These are phyloP conservation scores for Dicranocentrus wangi DNA, from an alignment of 2,888 invertebrate genomes.

Conservation along the genomic window DNA sequence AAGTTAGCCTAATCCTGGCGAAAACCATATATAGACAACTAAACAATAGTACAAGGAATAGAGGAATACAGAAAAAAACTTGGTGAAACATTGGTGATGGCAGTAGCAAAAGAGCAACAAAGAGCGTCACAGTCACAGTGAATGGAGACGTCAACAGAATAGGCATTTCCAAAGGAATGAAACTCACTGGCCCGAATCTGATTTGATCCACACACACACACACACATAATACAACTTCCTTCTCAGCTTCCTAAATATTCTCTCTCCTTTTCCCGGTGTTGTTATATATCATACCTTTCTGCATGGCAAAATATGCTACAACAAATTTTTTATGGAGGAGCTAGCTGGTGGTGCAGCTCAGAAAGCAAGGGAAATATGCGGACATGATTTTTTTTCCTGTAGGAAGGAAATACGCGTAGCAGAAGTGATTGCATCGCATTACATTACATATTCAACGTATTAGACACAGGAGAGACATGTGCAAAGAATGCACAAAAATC, in stretches of 20 bases:
- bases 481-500: conserved; percentile 55
- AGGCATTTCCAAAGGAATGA: conserved; percentile 35
- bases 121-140: conserved; percentile 34
- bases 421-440: conserved; percentile 55
- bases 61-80: not conserved
- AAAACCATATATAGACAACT: not conserved
- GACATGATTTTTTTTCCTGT: not conserved
- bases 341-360: too few species aligned
- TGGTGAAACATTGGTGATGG: conserved; percentile 13
- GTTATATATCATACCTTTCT: too few species aligned
- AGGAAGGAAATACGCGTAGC: conserved; percentile 35
- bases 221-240: too few species aligned
- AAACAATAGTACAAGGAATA: conserved; percentile 13
- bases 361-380: too few species aligned
- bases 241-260: conserved; percentile 32
- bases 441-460: conserved; percentile 61
- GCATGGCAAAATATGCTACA: too few species aligned
- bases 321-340: too few species aligned
- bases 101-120: not conserved
- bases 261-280: conserved; percentile 14
- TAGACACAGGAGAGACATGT: conserved; percentile 57
- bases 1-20: conserved; percentile 5
- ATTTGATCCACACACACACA: conserved; percentile 47
- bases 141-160: conserved; percentile 35
- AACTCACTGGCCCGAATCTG: conserved; percentile 52